These are phyloP conservation scores for Vespertilio murinus DNA, from an alignment of 2,797 vertebrate species.

Conservation along the genomic window DNA sequence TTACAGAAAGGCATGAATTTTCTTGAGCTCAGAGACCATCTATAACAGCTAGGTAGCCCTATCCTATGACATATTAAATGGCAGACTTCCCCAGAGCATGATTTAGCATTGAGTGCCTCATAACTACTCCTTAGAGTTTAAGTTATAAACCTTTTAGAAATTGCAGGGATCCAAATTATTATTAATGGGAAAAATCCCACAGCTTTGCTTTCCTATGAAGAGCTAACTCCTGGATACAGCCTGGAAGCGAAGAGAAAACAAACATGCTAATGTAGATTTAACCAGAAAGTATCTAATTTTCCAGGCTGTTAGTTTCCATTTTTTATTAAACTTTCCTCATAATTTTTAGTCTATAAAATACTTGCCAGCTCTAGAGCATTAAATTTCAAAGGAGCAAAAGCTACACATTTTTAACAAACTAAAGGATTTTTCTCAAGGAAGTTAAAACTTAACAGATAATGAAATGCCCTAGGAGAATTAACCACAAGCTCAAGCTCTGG, in stretches of 20 bases:
- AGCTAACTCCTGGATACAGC: background rate
- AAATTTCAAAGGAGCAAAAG: slow-evolving; percentile 33
- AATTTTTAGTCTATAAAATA: slow-evolving; percentile 31
- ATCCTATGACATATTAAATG: slow-evolving; percentile 45
- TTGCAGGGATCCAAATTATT: slow-evolving; percentile 34
- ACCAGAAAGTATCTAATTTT: slow-evolving; percentile 29
- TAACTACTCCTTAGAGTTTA: background rate
- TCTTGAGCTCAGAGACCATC: slow-evolving; percentile 52
- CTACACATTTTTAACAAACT: slow-evolving; percentile 34
- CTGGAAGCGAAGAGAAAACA: slow-evolving; percentile 14
- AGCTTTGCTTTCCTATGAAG: background rate
- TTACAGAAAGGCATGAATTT: slow-evolving; percentile 23
- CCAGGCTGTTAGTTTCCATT: slow-evolving; percentile 8
- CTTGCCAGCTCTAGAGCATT: background rate
- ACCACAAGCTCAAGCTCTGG: background rate
- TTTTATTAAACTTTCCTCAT: slow-evolving; percentile 27
- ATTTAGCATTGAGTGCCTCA: slow-evolving; percentile 49
- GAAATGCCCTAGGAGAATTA: background rate
- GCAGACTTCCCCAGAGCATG: slow-evolving; percentile 53
- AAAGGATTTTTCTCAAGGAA: background rate
- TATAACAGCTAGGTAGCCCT: slow-evolving; percentile 40
- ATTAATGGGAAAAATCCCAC: slow-evolving; percentile 8
- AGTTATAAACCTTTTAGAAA: slow-evolving; percentile 52
- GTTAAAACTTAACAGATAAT: background rate
- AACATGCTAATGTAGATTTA: background rate